Evolutionary conservation across 2,888 invertebrate species (phyloP), one percentile per base, ranked within the genome.

Genomic region (Sinhomidia bicolor): DNA sequence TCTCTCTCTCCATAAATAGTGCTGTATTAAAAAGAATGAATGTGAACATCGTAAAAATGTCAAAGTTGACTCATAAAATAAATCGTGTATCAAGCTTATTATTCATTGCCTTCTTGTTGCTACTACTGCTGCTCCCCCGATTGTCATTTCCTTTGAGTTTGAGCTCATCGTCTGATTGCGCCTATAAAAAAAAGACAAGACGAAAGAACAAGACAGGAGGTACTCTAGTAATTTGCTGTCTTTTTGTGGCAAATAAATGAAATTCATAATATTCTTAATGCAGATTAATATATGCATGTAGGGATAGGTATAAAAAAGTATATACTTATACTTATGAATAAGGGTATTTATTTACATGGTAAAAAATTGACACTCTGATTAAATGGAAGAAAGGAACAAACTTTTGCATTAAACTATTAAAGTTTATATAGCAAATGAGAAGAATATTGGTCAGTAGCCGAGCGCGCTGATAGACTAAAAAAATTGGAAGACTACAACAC

Each of bases 21-120:
- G 54, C 20, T 57, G 57, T 29, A 79, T 79, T 54, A 65, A 86
- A 85, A 85, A 29, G 85, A 80, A 88, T 87, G 87, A 88, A 81
- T 80, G 76, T 36, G 85, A 84, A 81, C 79, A 76, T 85, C 88
- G 89, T 89, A 88, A 90, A 89, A 89, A 89, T 89, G 89, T 89
- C 90, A 89, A 90, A 89, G 90, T 90, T 90, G 87, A 87, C 86
- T 89, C 89, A 89, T 90, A 90, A 90, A 90, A 89, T 89, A 89
- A 89, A 90, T 90, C 89, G 89, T 82, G 80, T 85, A 89, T 74
- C 65, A 89, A 80, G 80, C 85, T 79, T 85, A 85, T 57, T 80
- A 60, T 78, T 65, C 57, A 79, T 78, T 79, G 47, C 81, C 9
- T 54, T 68, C 23, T 36, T 17, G 32, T 51, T 57, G 26, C 29